Conservation (phyloP, 2,113 vertebrate species). For the Ptychochromis oligacanthus region DNA sequence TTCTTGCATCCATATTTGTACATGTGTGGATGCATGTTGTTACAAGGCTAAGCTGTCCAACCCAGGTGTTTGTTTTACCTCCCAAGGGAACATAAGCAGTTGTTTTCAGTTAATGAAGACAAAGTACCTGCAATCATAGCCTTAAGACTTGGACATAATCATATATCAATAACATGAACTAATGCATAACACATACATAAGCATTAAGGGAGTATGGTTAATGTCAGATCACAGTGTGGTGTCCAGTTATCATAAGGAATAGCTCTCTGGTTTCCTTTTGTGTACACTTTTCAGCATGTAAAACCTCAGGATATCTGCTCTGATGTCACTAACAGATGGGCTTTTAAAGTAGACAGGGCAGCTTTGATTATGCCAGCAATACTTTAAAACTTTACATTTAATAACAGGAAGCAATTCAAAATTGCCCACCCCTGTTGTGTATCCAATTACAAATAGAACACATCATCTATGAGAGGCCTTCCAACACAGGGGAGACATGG, state of each 20-base stretch:
- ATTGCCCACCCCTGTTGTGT: neutral
- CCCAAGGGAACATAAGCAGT: neutral
- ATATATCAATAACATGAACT: neutral
- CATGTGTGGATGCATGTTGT: neutral
- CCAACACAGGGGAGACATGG: neutral
- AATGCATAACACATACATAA: neutral
- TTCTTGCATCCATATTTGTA: neutral
- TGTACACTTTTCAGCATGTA: neutral
- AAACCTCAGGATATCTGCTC: neutral
- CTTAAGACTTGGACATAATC: neutral
- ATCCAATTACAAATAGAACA: neutral
- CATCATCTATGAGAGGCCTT: neutral
- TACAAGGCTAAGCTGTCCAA: neutral
- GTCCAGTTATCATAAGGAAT: neutral
- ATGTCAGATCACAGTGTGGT: neutral
- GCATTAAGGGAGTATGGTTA: neutral
- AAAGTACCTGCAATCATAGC: constrained; percentile 4
- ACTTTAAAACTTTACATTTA: neutral
- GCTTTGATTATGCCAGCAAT: neutral
- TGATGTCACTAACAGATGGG: neutral
- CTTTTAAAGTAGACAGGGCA: neutral
- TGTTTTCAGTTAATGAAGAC: constrained; percentile 37
- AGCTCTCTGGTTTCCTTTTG: neutral
- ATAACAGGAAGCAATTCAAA: neutral
- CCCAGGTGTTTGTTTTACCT: neutral